Base-by-base conservation (phyloP, 2,888 invertebrate species). In the Sphaerolaimus hirsutus region DNA sequence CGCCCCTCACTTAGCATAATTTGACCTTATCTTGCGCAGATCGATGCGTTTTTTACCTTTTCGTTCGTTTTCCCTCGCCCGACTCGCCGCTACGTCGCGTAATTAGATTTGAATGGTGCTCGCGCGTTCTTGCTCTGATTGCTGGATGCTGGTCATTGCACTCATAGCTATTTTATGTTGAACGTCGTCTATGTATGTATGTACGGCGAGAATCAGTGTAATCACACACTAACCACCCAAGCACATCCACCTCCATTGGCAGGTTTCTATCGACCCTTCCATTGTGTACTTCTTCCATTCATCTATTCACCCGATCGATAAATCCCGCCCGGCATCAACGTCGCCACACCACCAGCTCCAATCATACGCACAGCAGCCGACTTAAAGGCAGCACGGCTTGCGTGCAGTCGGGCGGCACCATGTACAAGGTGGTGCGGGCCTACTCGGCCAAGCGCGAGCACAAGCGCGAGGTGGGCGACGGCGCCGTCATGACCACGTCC, bases 391-490 rank as follows among this genome's bases (percentile, higher is more conserved):
- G 29, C 14, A 10, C 14, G 29, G 7, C 10, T 7, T 29, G 29
- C 10, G 14, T 14, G 10, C 7, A 29, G 7, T 10, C 10, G 10
- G 29, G 29, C 29, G 32, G 27, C 35, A 46, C 73, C 56, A 78
- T 81, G 75, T 80, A 80, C 65, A 75, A 77, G 64, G 81, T 81
- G 67, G 76, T 79, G 53, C 77, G 78, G 66, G 58, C 59, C 40
- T 78, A 78, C 48, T 52, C 53, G 46, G 53, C 54, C 47, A 58
- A 58, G 50, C 54, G 57, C 25, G 56, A 58, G 49, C 52, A 55
- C 32, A 62, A 60, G 49, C 58, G 57, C 40, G 57, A 59, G 38
- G 49, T 51, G 32, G 52, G 54, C n/a, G 52, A 37, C 46, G 22
- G 24, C 22, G 24, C 7, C 23, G 24, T 44, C 29, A 37, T 46